These are phyloP conservation scores for Corella eumyota DNA, from an alignment of 23 tunicate species.

Conservation along the genomic window DNA sequence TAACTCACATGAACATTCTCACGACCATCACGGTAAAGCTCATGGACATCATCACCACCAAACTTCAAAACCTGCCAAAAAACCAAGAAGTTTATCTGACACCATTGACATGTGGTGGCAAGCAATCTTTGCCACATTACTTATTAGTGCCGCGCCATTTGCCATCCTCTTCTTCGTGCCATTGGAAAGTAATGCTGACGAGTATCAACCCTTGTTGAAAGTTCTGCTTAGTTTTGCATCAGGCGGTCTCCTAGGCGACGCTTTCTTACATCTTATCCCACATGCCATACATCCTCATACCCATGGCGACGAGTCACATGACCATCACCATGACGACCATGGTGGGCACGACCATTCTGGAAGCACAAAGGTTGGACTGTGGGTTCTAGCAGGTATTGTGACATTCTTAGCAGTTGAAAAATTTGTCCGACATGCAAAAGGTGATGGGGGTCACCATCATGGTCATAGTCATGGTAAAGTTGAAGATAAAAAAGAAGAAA, in stretches of 20 bases:
- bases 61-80: slow-evolving; percentile 3
- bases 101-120: slow-evolving; percentile 87
- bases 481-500: slow-evolving; percentile 21
- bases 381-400: slow-evolving; percentile 90
- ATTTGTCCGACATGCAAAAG: slow-evolving; percentile 88
- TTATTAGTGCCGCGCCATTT: slow-evolving; percentile 93
- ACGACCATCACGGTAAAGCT: slow-evolving; percentile 14
- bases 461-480: slow-evolving; percentile 2
- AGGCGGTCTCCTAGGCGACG: slow-evolving; percentile 96
- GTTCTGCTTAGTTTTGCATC: slow-evolving; percentile 92
- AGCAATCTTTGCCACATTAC: slow-evolving; percentile 70
- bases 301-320: slow-evolving; percentile 49
- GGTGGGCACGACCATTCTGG: slow-evolving; percentile 81
- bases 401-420: slow-evolving; percentile 76
- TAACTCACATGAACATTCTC: slow-evolving; percentile 23
- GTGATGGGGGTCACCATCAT: slow-evolving; percentile 47
- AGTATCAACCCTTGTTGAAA: slow-evolving; percentile 80
- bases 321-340: slow-evolving; percentile 43
- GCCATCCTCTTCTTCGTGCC: slow-evolving; percentile 81
- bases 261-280: slow-evolving; percentile 91
- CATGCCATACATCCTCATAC: slow-evolving; percentile 96
- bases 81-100: slow-evolving; percentile 43
- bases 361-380: slow-evolving; percentile 72
- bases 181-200: slow-evolving; percentile 84
- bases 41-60: slow-evolving; percentile 38